Evolutionary conservation across 2,797 vertebrate species (phyloP).

Genomic region (Platalea minor): DNA sequence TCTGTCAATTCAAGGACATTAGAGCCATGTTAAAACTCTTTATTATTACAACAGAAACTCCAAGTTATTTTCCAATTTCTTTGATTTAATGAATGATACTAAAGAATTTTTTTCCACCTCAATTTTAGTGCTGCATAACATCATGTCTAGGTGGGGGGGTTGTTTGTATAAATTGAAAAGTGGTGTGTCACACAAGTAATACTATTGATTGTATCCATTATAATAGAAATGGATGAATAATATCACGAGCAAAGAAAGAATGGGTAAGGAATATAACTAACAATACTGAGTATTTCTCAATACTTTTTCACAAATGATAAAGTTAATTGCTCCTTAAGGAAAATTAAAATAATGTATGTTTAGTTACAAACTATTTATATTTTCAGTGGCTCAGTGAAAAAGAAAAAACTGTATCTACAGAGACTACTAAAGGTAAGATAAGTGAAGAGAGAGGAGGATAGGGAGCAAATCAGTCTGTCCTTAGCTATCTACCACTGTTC

Average conservation of each 20-base stretch:
- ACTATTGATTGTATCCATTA: background rate
- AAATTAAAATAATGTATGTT: background rate
- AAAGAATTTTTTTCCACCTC: background rate
- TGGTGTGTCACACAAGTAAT: background rate
- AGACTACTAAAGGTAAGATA: background rate
- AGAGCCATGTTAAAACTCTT: background rate
- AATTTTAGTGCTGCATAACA: background rate
- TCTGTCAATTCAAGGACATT: background rate
- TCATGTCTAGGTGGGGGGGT: no score
- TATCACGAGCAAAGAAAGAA: background rate
- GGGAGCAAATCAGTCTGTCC: background rate
- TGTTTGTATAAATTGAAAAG: background rate
- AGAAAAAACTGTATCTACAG: background rate
- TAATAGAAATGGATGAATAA: background rate
- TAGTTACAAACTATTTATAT: background rate
- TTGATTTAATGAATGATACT: background rate
- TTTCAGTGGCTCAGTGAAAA: background rate
- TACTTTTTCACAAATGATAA: background rate
- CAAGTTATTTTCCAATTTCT: background rate
- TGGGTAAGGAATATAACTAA: background rate
- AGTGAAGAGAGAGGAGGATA: background rate
- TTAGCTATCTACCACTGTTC: background rate
- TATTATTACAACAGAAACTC: background rate
- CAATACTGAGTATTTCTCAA: background rate
- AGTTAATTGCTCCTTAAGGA: background rate